Evolutionary conservation across 2,888 invertebrate species (phyloP), one percentile per base, ranked within the genome.

Genomic region (Lasius fuliginosus): DNA sequence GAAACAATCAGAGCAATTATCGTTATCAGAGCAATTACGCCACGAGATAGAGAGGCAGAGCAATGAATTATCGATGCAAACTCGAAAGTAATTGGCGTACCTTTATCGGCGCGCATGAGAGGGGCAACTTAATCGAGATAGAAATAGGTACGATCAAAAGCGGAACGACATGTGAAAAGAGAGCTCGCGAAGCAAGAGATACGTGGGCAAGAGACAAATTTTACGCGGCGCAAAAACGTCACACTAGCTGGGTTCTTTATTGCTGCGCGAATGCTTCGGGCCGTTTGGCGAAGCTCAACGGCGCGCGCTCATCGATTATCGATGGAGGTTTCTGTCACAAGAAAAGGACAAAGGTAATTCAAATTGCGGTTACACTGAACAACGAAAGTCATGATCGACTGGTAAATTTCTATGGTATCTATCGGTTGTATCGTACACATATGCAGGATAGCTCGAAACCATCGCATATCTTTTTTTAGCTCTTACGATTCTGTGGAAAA

Each of bases 331-430:
- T 56, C 60, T 58, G 64, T 36, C 69, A 68, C 67, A 85, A 87
- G 76, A 87, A 85, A 76, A 87, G 85, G 83, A 85, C 84, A 86
- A 87, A 86, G 87, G 79, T 87, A 87, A 87, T 87, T 77, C 75
- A 71, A 82, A 87, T 84, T 65, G 65, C 60, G 73, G 71, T 81
- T 71, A 83, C 56, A 75, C 65, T 62, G 53, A 56, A 65, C 58
- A 53, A 76, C 71, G 84, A 69, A 82, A 87, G 82, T 56, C 67
- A 62, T 62, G 67, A 85, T 42, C 56, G 67, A 83, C 60, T 62
- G 53, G 74, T 81, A 83, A 85, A 88, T 87, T 82, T 83, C 75
- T 75, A 85, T 33, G 67, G 64, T 82, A 71, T 49, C 65, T 56
- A 58, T 53, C 30, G 62, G 36, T 79, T 75, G 62, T 42, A 76